Evolutionary conservation across 2,797 vertebrate genomes (phyloP), one percentile per base, ranked within the genome.

Genomic region (Acipenser ruthenus): DNA sequence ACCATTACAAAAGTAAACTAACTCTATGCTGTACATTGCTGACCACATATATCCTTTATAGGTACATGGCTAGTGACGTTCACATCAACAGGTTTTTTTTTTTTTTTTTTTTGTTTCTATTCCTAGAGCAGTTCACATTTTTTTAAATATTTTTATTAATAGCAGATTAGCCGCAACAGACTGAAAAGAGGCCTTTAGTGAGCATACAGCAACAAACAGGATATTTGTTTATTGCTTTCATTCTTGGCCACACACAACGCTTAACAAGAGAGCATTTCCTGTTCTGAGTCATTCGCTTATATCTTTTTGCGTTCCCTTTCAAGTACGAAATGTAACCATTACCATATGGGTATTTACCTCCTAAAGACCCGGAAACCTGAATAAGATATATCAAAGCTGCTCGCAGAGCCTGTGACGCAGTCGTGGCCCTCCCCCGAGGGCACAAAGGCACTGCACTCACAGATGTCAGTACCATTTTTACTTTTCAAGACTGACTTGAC

Each of bases 101-200:
- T 18, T 18, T 18, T 1, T 63, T 63, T 68, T 55, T 50, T 50
- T 65, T 11, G 51, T 73, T 65, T 70, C 60, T 37, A 37, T 37
- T 37, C 2, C 23, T 37, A 37, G 23, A 37, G 23, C 4, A 75
- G 68, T 65, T 69, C 68, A 65, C 64, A 66, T 49, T 66, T 72
- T 75, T 68, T 58, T 56, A 64, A 66, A 65, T 72, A 64, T 66
- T 84, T 85, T 86, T 89, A 87, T 90, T 90, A 90, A 88, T 87
- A 87, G 83, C 85, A 89, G 88, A 89, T 91, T 89, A 88, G 85
- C 73, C 79, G 75, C 72, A 78, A 78, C 82, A 79, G 52, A 56
- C 59, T 65, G 71, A 64, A 71, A 66, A 69, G 58, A 59, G 58
- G 64, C 23, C 60, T 67, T 63, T 50, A 48, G 55, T 15, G 68